Evolutionary conservation across 2,797 vertebrate genomes (phyloP).

Genomic region (Anas acuta): DNA sequence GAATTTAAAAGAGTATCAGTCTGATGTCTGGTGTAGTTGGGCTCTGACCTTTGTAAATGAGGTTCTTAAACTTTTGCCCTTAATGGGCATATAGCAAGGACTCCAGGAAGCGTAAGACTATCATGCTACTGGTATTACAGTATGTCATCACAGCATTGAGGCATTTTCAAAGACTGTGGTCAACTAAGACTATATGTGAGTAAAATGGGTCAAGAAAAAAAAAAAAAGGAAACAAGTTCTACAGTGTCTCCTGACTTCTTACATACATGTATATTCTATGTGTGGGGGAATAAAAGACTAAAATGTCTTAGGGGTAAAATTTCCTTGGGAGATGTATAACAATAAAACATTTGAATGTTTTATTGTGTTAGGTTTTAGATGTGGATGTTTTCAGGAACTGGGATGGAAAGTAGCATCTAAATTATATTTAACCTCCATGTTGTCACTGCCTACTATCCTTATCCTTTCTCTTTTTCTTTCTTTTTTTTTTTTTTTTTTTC

Average conservation of each 20-base stretch:
- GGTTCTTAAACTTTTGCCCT: neutral
- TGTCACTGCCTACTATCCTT: neutral
- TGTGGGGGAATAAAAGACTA: neutral
- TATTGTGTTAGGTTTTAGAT: neutral
- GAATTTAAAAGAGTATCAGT: neutral
- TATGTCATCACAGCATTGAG: neutral
- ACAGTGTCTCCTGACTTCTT: neutral
- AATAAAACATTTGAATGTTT: neutral
- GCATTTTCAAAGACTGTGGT: neutral
- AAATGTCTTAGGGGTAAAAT: neutral
- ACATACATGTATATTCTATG: neutral
- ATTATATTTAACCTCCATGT: accelerated
- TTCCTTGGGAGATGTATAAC: neutral
- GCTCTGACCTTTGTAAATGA: neutral
- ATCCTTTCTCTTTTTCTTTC: neutral
- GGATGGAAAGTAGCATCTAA: neutral
- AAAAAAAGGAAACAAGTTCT: neutral
- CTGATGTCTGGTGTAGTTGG: neutral
- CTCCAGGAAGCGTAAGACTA: neutral
- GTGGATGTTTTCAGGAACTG: neutral
- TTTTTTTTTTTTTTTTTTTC: neutral
- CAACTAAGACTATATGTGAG: neutral
- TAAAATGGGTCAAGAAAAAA: neutral
- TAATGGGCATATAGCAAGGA: neutral
- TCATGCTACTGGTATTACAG: neutral